These are phyloP conservation scores for Camelus dromedarius DNA, from an alignment of 2,113 vertebrate species.

Conservation along the genomic window DNA sequence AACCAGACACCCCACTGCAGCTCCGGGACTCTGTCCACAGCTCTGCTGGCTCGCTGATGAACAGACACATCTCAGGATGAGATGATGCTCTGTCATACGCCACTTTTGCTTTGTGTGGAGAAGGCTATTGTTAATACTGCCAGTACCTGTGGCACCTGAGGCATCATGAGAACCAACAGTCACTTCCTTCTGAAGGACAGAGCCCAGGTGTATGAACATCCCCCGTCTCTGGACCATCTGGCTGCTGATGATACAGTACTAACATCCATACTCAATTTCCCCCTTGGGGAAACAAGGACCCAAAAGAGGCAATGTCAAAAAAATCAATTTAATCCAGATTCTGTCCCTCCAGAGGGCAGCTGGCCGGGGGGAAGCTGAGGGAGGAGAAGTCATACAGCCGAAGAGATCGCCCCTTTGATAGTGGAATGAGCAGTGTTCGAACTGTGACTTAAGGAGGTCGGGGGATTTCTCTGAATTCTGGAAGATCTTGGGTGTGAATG, in stretches of 20 bases:
- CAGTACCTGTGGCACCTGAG: background rate
- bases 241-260: background rate
- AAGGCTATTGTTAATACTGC: background rate
- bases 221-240: background rate
- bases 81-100: rapidly evolving
- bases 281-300: background rate
- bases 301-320: slow-evolving; percentile 11
- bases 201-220: background rate
- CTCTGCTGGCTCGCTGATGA: background rate
- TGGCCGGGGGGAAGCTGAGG: background rate
- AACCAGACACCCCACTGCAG: background rate
- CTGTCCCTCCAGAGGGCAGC: background rate
- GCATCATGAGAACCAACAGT: background rate
- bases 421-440: rapidly evolving
- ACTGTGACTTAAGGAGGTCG: background rate
- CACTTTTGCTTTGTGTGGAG: background rate
- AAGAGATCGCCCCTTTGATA: background rate
- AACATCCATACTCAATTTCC: background rate
- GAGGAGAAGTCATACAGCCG: background rate
- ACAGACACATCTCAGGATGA: background rate
- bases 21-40: background rate
- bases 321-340: background rate
- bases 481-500: background rate
- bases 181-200: slow-evolving; percentile 4
- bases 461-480: background rate